Conservation (phyloP, 2,888 invertebrate genomes). For the Spodoptera picta region DNA sequence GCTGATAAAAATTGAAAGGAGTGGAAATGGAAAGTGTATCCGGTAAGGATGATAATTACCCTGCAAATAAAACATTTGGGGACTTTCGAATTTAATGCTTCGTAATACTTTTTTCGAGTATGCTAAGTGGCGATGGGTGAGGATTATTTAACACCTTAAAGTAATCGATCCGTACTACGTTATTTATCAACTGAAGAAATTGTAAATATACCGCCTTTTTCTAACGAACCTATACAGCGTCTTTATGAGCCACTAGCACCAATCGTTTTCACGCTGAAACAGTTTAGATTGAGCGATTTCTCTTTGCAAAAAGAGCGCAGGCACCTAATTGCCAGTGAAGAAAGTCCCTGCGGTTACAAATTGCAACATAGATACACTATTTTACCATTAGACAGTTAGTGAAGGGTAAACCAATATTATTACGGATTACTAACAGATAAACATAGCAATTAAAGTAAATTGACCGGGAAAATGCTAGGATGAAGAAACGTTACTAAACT, state of each 20-base stretch:
- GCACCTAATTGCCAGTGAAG: neutral
- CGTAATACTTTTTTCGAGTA: constrained; percentile 56
- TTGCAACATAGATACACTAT: neutral
- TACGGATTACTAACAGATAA: constrained; percentile 9
- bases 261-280: constrained; percentile 7
- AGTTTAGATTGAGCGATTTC: neutral
- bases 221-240: neutral
- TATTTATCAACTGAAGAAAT: neutral
- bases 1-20: constrained; percentile 63
- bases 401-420: constrained; percentile 20
- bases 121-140: constrained; percentile 28
- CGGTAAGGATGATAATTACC: constrained; percentile 74
- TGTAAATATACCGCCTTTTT: constrained; percentile 4
- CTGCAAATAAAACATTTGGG: constrained; percentile 72
- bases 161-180: constrained; percentile 9
- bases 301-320: neutral
- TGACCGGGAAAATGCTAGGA: constrained; percentile 9
- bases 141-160: constrained; percentile 44
- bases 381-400: constrained; percentile 9
- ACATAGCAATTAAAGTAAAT: constrained; percentile 12
- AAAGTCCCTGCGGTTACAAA: constrained; percentile 1
- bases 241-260: constrained; percentile 8
- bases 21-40: constrained; percentile 74
- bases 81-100: constrained; percentile 71
- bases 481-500: constrained; percentile 15